phyloP scores from a whole-genome alignment of 2,113 vertebrate genomes.

The Nestor notabilis region DNA sequence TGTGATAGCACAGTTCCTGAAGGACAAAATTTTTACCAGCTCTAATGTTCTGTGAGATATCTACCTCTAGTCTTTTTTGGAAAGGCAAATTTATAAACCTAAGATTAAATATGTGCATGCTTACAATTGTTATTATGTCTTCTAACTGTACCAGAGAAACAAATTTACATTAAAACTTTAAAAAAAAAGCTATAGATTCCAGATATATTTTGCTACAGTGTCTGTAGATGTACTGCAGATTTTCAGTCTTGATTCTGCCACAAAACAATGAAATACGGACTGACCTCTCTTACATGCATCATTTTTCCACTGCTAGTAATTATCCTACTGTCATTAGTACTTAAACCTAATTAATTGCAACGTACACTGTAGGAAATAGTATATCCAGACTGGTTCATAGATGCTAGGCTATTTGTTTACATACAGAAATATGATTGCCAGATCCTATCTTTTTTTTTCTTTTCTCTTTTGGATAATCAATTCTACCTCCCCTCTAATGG shows the following conservation, averaged over 20 bases:
- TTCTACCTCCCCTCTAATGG: background rate
- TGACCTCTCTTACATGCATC: background rate
- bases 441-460: rapidly evolving
- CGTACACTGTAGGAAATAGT: background rate
- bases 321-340: background rate
- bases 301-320: background rate
- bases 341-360: background rate
- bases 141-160: background rate
- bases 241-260: background rate
- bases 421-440: background rate
- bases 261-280: background rate
- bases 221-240: background rate
- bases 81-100: background rate
- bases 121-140: background rate
- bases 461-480: background rate
- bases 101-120: background rate
- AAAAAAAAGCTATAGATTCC: rapidly evolving
- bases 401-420: background rate
- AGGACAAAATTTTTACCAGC: background rate
- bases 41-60: background rate
- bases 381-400: background rate
- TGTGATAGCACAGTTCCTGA: background rate
- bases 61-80: background rate
- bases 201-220: background rate
- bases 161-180: background rate